Conservation (phyloP, 2,888 invertebrate species). For the Euzetes globulus region DNA sequence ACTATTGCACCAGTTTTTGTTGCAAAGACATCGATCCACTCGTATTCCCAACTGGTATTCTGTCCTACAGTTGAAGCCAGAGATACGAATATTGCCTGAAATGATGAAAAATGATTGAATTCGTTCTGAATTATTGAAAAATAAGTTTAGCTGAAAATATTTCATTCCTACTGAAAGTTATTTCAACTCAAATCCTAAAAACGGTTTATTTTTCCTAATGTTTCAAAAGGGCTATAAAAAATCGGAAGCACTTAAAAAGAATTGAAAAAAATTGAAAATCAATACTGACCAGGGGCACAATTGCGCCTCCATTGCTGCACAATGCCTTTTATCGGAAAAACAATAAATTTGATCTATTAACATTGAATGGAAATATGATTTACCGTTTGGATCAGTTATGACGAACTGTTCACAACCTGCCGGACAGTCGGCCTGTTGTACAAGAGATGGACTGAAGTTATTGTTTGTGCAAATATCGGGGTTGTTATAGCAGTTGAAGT, state of each 20-base stretch:
- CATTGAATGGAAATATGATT: too few relatives aligned
- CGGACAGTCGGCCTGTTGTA: constrained; percentile 36
- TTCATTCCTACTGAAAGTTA: neutral
- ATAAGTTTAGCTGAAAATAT: neutral
- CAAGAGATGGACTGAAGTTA: constrained; percentile 30
- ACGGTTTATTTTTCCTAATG: neutral
- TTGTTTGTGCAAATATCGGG: constrained; percentile 37
- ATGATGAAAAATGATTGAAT: neutral
- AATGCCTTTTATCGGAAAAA: neutral
- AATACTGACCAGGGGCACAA: constrained; percentile 31
- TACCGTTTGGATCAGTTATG: constrained; percentile 36
- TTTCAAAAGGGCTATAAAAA: neutral
- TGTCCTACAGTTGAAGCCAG: constrained; percentile 30
- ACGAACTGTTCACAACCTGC: constrained; percentile 36
- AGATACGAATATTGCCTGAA: constrained; percentile 15
- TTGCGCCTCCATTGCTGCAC: constrained; percentile 30
- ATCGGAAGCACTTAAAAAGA: neutral
- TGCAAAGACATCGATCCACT: constrained; percentile 35
- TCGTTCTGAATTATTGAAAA: neutral
- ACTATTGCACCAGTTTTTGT: constrained; percentile 33
- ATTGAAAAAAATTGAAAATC: neutral
- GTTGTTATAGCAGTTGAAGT: constrained; percentile 36
- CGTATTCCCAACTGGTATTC: constrained; percentile 35
- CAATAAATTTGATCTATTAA: too few relatives aligned
- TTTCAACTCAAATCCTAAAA: neutral